These are phyloP conservation scores for Poeciliopsis presidionis DNA, from an alignment of 2,797 vertebrate genomes.

Conservation along the genomic window DNA sequence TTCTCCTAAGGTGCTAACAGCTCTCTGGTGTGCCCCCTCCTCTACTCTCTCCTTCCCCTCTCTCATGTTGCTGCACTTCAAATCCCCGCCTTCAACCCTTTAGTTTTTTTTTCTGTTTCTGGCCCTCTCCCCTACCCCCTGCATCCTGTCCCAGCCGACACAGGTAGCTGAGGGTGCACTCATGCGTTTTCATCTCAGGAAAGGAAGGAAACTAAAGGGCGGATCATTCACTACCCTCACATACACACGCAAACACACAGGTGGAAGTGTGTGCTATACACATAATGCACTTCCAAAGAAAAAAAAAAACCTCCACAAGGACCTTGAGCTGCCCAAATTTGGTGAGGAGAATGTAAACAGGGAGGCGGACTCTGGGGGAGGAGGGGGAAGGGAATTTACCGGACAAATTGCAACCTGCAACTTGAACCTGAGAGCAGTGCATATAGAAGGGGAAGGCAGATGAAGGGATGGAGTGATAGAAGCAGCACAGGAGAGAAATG, in stretches of 20 bases:
- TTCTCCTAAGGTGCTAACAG: constrained; percentile 74
- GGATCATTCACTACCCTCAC: constrained; percentile 63
- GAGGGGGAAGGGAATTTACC: constrained; percentile 47
- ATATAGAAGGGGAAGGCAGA: constrained; percentile 21
- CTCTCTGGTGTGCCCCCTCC: constrained; percentile 51
- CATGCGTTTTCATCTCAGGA: constrained; percentile 46
- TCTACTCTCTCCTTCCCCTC: constrained; percentile 54
- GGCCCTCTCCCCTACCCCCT: constrained; percentile 7
- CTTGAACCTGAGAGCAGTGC: constrained; percentile 69
- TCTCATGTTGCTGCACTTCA: constrained; percentile 53
- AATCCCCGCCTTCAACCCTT: constrained; percentile 66
- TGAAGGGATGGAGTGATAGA: constrained; percentile 42
- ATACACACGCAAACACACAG: constrained; percentile 25
- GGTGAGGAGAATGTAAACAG: constrained; percentile 87
- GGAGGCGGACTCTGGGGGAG: constrained; percentile 71
- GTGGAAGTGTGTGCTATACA: constrained; percentile 41
- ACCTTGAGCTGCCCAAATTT: constrained; percentile 81
- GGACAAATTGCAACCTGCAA: constrained; percentile 72
- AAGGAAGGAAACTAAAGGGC: constrained; percentile 36
- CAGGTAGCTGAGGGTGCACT: constrained; percentile 65
- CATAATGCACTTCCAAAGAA: constrained; percentile 47
- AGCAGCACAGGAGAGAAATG: not conserved
- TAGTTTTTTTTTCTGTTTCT: not conserved
- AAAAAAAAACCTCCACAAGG: constrained; percentile 42
- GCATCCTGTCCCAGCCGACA: constrained; percentile 69